These are phyloP conservation scores for Yponomeuta evonymella DNA, from an alignment of 2,888 invertebrate species.

Conservation along the genomic window DNA sequence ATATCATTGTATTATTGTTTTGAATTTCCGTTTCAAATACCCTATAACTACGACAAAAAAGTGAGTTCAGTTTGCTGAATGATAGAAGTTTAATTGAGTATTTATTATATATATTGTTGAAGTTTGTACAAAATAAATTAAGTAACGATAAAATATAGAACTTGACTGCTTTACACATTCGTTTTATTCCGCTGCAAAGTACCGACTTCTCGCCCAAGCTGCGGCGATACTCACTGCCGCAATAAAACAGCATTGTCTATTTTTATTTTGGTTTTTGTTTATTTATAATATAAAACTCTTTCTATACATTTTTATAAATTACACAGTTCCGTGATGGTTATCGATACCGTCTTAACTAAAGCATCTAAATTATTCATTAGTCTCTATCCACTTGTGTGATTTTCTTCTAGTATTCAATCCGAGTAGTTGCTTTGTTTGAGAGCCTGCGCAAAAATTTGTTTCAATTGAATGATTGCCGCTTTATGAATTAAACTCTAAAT, in stretches of 20 bases:
- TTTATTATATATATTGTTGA: slow-evolving; percentile 78
- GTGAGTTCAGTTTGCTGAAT: slow-evolving; percentile 77
- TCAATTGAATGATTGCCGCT: neutral
- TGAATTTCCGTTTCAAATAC: slow-evolving; percentile 44
- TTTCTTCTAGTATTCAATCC: slow-evolving; percentile 20
- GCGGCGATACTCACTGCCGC: neutral
- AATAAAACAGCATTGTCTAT: slow-evolving; percentile 64
- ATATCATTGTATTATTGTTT: slow-evolving; percentile 67
- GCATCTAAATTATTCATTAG: slow-evolving; percentile 31
- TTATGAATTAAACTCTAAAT: neutral
- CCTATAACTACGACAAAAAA: slow-evolving; percentile 62
- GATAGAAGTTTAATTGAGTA: slow-evolving; percentile 77
- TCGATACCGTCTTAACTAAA: slow-evolving; percentile 30
- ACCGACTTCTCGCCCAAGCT: too few relatives aligned
- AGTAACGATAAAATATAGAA: slow-evolving; percentile 78
- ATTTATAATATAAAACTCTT: slow-evolving; percentile 52
- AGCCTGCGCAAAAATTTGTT: slow-evolving; percentile 19
- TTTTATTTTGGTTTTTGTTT: slow-evolving; percentile 69
- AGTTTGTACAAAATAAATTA: slow-evolving; percentile 79
- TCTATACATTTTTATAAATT: slow-evolving; percentile 60
- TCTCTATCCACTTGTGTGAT: slow-evolving; percentile 54
- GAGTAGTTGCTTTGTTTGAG: slow-evolving; percentile 17
- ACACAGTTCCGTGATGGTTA: slow-evolving; percentile 48
- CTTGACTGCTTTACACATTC: slow-evolving; percentile 71
- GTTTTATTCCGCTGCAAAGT: slow-evolving; percentile 44